Evolutionary conservation across 2,888 invertebrate species (phyloP).

Genomic region (Carterocephalus palaemon): DNA sequence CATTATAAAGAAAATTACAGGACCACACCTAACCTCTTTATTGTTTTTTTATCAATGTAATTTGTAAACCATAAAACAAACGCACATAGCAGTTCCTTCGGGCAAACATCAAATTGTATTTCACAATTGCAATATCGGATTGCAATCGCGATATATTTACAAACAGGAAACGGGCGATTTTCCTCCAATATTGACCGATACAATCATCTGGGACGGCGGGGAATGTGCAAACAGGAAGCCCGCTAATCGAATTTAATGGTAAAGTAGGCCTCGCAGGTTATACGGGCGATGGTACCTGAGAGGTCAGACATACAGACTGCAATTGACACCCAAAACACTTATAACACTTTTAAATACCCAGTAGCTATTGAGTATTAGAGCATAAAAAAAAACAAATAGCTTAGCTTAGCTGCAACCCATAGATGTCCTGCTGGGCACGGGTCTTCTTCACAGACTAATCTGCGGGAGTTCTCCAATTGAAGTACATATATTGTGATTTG

Average conservation of each 20-base stretch:
- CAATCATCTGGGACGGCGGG: conserved; percentile 17
- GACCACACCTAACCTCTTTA: too few relatives aligned
- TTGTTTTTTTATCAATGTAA: too few relatives aligned
- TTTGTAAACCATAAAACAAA: too few relatives aligned
- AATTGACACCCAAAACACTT: too few relatives aligned
- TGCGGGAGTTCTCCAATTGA: conserved; percentile 9
- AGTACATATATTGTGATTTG: conserved; percentile 16
- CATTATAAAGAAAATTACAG: not conserved
- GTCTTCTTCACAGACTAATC: conserved; percentile 7
- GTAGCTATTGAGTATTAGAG: too few relatives aligned
- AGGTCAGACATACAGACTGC: too few relatives aligned
- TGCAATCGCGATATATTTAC: conserved; percentile 10
- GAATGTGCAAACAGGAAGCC: conserved; percentile 21
- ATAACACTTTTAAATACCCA: too few relatives aligned
- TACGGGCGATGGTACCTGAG: conserved; percentile 23
- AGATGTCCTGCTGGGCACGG: too few relatives aligned
- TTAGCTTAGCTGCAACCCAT: too few relatives aligned
- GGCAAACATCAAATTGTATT: conserved; percentile 7
- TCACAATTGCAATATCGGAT: conserved; percentile 14
- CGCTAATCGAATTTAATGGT: conserved; percentile 17
- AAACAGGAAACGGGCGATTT: conserved; percentile 19
- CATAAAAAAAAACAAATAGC: too few relatives aligned
- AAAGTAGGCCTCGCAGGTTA: conserved; percentile 16
- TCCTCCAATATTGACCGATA: conserved; percentile 21
- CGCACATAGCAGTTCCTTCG: too few relatives aligned